Base-by-base conservation (phyloP, 2,888 invertebrate species). In the Yponomeuta plumbellus region DNA sequence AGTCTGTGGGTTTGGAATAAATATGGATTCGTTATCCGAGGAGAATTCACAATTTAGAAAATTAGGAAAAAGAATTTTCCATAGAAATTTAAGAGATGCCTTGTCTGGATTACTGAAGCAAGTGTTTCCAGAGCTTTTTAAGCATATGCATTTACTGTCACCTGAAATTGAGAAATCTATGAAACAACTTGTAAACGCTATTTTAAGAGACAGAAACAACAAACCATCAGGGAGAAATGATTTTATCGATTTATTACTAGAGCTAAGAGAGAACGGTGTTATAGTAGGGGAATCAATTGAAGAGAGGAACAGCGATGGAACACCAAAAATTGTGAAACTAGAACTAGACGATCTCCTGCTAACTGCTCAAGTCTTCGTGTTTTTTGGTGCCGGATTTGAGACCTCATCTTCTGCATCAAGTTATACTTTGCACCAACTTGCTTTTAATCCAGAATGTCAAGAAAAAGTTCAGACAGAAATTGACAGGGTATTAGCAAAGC, bases 301-400 rank as follows among this genome's bases (percentile, higher is more conserved):
- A 71, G 68, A 67, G 1, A 85, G 76, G 67, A 79, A 84, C 67
- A 52, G 74, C 0, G 80, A 89, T 71, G 88, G 88, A 1, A 71
- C 80, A 21, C 77, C 86, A 2, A 81, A 82, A 75, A 74, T 76
- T 11, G 75, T 86, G 0, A 80, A 83, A 66, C 67, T 86, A 64
- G 85, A 87, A 75, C 69, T 88, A 67, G 81, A 77, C 67, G 85
- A 87, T 64, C 67, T 78, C 62, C 69, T 88, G 65, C 76, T 90
- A 76, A 81, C 81, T 13, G 87, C 90, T 3, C 90, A 89, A 78
- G 83, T 84, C 0, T 89, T 91, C 72, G 83, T 88, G 6, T 90
- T 90, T 70, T 90, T 91, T 62, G 90, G 84, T 21, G 92, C 92
- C 67, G 92, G 92, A 10, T 92, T 90, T 71, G 92, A 92, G 74